Conservation (phyloP, 2,888 invertebrate species). For the Gastrophysa polygoni region DNA sequence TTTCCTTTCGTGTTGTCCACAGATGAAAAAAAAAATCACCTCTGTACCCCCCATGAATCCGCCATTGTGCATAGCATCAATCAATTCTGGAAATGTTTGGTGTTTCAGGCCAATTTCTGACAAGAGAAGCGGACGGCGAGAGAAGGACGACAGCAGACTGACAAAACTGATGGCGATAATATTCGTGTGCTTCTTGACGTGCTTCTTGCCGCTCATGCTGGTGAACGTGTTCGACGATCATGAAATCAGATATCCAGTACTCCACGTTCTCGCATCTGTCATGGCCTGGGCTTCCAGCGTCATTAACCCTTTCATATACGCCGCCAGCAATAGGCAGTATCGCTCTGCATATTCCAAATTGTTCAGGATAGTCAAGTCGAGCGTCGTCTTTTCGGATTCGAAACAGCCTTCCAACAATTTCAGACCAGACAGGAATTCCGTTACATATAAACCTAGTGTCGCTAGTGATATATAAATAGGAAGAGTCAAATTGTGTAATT, state of each 20-base stretch:
- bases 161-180: slow-evolving; percentile 88
- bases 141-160: slow-evolving; percentile 77
- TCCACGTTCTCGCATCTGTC: slow-evolving; percentile 84
- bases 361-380: slow-evolving; percentile 55
- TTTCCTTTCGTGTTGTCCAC: too few species aligned
- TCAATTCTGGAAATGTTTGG: background rate
- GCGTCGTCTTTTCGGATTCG: slow-evolving; percentile 49
- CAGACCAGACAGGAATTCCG: slow-evolving; percentile 44
- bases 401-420: slow-evolving; percentile 45
- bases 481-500: background rate
- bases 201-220: slow-evolving; percentile 87
- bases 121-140: slow-evolving; percentile 50
- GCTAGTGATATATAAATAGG: background rate
- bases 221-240: slow-evolving; percentile 84
- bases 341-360: slow-evolving; percentile 66
- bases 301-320: slow-evolving; percentile 89
- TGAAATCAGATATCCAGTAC: slow-evolving; percentile 71
- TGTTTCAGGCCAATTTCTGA: slow-evolving; percentile 47
- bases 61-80: too few species aligned
- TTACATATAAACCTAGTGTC: slow-evolving; percentile 40
- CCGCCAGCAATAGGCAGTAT: slow-evolving; percentile 86
- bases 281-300: slow-evolving; percentile 91
- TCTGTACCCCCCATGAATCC: too few species aligned
- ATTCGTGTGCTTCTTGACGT: slow-evolving; percentile 83
- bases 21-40: too few species aligned